phyloP scores from a whole-genome alignment of 2,113 vertebrate species.

The Benitochromis conjunctus region DNA sequence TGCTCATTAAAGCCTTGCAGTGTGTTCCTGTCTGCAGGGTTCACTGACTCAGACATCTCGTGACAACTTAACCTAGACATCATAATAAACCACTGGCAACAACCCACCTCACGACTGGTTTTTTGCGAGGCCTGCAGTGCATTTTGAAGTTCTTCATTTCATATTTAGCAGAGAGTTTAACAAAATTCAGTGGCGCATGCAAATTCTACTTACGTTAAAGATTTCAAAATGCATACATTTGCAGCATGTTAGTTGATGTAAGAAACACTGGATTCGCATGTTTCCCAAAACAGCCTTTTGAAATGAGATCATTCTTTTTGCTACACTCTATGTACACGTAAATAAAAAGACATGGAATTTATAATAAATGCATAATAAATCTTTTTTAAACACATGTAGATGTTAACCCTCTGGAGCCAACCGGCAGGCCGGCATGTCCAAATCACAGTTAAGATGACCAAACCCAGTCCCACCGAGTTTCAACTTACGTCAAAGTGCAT shows the following conservation, averaged over 20 bases:
- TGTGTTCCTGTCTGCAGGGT: background rate
- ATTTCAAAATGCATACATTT: background rate
- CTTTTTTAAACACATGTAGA: rapidly evolving
- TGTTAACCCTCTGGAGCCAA: background rate
- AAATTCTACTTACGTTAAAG: background rate
- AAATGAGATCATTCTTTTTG: background rate
- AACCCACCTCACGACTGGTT: background rate
- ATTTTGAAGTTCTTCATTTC: background rate
- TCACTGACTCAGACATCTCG: background rate
- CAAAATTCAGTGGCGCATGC: background rate
- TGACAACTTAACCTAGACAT: background rate
- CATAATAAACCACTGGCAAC: background rate
- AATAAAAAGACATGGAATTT: background rate
- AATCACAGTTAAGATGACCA: background rate
- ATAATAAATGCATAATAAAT: background rate
- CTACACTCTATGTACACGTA: background rate
- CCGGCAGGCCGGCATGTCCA: background rate
- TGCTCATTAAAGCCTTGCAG: background rate
- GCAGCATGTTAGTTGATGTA: background rate
- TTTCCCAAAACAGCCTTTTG: background rate
- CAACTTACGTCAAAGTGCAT: background rate
- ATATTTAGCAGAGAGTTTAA: background rate
- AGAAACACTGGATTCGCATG: background rate
- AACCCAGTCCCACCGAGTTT: background rate
- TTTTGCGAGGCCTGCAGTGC: background rate